Base-by-base conservation (phyloP, 2,113 vertebrate genomes). In the Chitala chitala region DNA sequence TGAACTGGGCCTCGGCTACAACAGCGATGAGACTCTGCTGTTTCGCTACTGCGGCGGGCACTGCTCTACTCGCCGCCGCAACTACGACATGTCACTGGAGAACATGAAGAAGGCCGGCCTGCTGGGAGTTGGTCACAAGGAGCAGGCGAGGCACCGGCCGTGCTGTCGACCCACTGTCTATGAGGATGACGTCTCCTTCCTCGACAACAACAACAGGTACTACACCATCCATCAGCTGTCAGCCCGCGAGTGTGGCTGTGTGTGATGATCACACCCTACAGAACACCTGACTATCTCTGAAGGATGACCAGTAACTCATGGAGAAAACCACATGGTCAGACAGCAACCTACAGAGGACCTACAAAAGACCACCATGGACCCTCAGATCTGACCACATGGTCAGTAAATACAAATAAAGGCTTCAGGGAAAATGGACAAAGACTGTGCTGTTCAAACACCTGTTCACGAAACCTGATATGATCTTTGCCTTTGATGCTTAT, bases 1-100 rank as follows among this genome's bases (percentile, higher is more conserved):
- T 22, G 94, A 99, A 75, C 89, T 99, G 78, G 95, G 94, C 46
- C 87, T 99, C 46, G 94, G 95, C 75, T 97, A 95, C 20, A 74
- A 93, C 13, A 96, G 96, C 0, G 94, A 98, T 1, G 97, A 99
- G 90, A 97, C 90, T 0, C 88, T 98, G 48, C 77, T 92, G 42
- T 95, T 99, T 85, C 91, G 92, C 69, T 99, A 98, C 91, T 99
- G 97, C 92, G 94, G 92, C 17, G 97, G 97, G 38, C 93, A 91
- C 0, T 98, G 96, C 76, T 83, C 84, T 5, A 80, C 86, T 0
- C 87, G 90, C 1, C 79, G 91, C 61, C 88, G 92, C 50, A 93
- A 94, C 89, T 97, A 99, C 29, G 97, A 99, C 90, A 84, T 98
- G 17, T 91, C 93, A 0, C 90, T 98, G 80, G 89, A 92, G 75